Evolutionary conservation across 30 jellyfish, hydroid and myxozoan genomes (phyloP).

Genomic region (Aurelia aurita complex sp. Pacific): DNA sequence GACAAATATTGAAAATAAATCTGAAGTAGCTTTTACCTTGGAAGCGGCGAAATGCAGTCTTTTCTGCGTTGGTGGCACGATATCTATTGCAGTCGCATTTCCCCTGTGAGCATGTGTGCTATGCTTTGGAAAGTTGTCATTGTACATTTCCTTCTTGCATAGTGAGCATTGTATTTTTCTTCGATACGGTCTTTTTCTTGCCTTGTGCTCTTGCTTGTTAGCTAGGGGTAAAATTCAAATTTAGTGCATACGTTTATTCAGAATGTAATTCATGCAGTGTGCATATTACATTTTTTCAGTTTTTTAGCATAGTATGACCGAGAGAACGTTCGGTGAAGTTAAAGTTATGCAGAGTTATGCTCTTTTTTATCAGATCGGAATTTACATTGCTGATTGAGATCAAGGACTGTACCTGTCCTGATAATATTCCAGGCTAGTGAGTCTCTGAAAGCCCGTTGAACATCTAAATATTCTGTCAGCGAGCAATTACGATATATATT

Average conservation of each 20-base stretch:
- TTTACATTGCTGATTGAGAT: no score
- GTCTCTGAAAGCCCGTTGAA: no score
- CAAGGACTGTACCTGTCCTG: no score
- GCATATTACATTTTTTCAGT: no score
- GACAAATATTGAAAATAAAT: slow-evolving; percentile 5
- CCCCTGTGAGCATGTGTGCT: slow-evolving; percentile 41
- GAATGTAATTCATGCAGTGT: no score
- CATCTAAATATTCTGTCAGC: background rate
- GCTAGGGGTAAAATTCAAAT: slow-evolving; percentile 3
- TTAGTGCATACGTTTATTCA: slow-evolving; percentile 7
- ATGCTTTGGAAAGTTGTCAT: slow-evolving; percentile 48
- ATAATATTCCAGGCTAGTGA: no score
- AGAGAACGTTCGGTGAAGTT: no score
- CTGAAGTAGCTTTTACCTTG: slow-evolving; percentile 24
- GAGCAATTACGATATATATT: no score
- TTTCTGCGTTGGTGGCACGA: slow-evolving; percentile 25
- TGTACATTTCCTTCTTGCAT: slow-evolving; percentile 51
- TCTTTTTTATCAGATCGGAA: no score
- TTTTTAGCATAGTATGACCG: no score
- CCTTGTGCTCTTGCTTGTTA: background rate
- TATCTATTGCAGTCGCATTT: slow-evolving; percentile 34
- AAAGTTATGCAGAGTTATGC: no score
- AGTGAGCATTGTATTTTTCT: slow-evolving; percentile 39
- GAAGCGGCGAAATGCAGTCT: slow-evolving; percentile 28
- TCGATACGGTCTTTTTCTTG: slow-evolving; percentile 33